Evolutionary conservation across 2,113 vertebrate genomes (phyloP).

Genomic region (Penelope pileata): DNA sequence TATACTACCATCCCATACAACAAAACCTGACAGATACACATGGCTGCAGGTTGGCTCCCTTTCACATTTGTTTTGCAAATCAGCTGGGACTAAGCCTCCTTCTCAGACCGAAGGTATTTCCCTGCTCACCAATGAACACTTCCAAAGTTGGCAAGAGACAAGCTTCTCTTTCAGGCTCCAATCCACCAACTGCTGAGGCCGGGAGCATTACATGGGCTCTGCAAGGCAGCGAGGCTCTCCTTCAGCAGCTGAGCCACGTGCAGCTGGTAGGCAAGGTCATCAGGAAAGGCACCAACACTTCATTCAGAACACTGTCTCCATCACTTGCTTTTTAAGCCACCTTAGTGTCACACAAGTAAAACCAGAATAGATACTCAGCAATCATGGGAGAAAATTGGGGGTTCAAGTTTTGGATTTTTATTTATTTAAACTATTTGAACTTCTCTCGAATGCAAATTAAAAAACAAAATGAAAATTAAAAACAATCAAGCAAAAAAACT

Average conservation of each 20-base stretch:
- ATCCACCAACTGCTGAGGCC: background rate
- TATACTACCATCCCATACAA: background rate
- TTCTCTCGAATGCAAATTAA: too few species aligned
- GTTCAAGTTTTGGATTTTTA: too few species aligned
- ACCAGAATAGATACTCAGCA: background rate
- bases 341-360: background rate
- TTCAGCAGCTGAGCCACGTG: accelerated
- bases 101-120: background rate
- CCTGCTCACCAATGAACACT: background rate
- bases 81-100: background rate
- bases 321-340: background rate
- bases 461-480: too few species aligned
- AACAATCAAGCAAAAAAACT: too few species aligned
- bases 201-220: background rate
- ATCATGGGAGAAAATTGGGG: too few species aligned
- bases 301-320: background rate
- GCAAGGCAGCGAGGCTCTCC: background rate
- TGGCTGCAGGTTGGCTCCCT: background rate
- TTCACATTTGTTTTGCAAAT: background rate
- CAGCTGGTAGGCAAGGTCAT: background rate
- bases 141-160: background rate
- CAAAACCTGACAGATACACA: background rate
- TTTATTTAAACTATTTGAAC: too few species aligned
- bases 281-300: background rate
- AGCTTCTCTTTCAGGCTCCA: background rate